Conservation (phyloP, 2,888 invertebrate genomes). For the Dioctria linearis region DNA sequence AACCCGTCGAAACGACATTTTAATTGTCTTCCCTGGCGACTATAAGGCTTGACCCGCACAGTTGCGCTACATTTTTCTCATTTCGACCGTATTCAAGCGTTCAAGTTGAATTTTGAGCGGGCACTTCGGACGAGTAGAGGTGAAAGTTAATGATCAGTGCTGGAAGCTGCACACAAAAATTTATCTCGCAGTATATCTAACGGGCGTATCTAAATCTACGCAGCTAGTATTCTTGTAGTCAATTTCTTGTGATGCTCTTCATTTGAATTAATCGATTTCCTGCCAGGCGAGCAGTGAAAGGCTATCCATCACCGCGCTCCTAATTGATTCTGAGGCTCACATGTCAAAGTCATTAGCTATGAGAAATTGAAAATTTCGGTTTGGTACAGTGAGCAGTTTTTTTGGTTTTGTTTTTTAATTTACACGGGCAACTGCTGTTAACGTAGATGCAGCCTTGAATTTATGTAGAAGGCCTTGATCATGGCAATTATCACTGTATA, state of each 20-base stretch:
- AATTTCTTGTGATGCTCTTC: conserved; percentile 23
- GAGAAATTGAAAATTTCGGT: conserved; percentile 39
- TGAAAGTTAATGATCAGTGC: conserved; percentile 49
- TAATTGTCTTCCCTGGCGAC: conserved; percentile 55
- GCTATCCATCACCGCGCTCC: conserved; percentile 56
- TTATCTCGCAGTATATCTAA: conserved; percentile 27
- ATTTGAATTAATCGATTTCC: conserved; percentile 56
- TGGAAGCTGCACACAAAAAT: conserved; percentile 32
- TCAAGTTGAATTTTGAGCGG: conserved; percentile 20
- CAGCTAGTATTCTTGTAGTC: background rate
- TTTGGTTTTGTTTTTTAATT: background rate
- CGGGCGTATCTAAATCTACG: conserved; percentile 11
- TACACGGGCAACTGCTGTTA: background rate
- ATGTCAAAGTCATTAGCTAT: conserved; percentile 57
- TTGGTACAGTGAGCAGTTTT: conserved; percentile 7
- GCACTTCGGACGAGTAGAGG: conserved; percentile 28
- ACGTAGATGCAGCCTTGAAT: conserved; percentile 37
- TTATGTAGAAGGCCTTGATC: conserved; percentile 37
- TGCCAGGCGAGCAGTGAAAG: conserved; percentile 48
- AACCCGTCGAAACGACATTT: conserved; percentile 56
- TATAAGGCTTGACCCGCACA: conserved; percentile 35
- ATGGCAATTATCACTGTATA: conserved; percentile 16
- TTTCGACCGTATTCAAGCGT: conserved; percentile 1
- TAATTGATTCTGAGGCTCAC: conserved; percentile 58
- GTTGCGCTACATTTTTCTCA: conserved; percentile 15